Percentiles rank a stretch among this genome's conserved stretches.
phyloP scores from a whole-genome alignment of 1,140 invertebrate genomes.

The Drosophila asahinai region DNA sequence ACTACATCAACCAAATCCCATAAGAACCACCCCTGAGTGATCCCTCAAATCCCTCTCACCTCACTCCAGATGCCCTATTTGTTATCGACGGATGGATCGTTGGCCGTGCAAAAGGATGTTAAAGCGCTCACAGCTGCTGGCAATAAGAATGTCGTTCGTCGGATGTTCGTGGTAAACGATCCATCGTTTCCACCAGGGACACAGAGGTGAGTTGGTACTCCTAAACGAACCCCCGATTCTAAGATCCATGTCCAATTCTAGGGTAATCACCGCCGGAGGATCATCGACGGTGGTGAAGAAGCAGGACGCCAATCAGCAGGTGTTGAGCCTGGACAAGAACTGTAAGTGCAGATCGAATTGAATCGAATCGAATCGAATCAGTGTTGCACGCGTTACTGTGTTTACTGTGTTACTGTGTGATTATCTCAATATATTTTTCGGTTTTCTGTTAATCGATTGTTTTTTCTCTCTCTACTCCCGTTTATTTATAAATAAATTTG shows the following conservation, averaged over 20 bases:
- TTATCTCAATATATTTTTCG: conserved; percentile 52
- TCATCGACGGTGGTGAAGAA: conserved; percentile 80
- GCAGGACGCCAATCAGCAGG: conserved; percentile 80
- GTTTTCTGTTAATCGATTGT: conserved; percentile 74
- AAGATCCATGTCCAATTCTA: conserved; percentile 38
- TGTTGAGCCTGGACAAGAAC: conserved; percentile 84
- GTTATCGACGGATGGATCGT: conserved; percentile 82
- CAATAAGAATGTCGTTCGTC: conserved; percentile 84
- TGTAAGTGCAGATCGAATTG: conserved; percentile 69
- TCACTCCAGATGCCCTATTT: conserved; percentile 83
- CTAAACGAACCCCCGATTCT: neutral
- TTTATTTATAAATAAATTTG: conserved; percentile 31
- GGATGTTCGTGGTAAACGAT: conserved; percentile 85
- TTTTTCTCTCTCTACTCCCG: conserved; percentile 68
- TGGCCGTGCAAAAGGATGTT: conserved; percentile 84
- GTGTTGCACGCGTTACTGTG: conserved; percentile 77
- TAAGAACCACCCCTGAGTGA: neutral
- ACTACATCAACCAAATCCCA: no score
- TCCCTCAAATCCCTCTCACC: conserved; percentile 14
- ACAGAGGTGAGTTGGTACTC: conserved; percentile 71
- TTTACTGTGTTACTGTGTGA: conserved; percentile 49
- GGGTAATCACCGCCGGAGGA: conserved; percentile 80
- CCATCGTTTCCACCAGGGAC: conserved; percentile 77
- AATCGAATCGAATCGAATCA: conserved; percentile 47
- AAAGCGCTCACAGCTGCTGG: conserved; percentile 69